Evolutionary conservation across 2,113 vertebrate genomes (phyloP).

Genomic region (Chaetodon auriga): DNA sequence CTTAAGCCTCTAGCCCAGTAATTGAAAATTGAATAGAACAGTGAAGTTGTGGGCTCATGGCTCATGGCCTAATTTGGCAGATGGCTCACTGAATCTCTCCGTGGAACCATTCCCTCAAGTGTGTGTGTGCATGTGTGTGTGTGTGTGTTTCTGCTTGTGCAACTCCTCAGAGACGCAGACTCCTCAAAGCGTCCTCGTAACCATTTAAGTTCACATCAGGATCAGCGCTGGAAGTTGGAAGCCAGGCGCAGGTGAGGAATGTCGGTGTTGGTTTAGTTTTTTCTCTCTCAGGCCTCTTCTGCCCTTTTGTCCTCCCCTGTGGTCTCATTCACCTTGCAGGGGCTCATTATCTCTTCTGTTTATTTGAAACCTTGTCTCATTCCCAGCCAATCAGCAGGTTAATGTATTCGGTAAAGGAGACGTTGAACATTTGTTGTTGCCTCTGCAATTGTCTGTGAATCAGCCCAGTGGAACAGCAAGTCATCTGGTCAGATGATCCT

Average conservation of each 20-base stretch:
- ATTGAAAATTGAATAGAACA: conserved; percentile 82
- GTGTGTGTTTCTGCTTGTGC: conserved; percentile 53
- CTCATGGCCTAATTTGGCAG: conserved; percentile 85
- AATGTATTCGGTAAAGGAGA: conserved; percentile 50
- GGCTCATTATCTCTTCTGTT: conserved; percentile 57
- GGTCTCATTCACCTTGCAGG: conserved; percentile 62
- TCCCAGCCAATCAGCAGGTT: conserved; percentile 51
- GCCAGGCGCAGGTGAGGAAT: conserved; percentile 28
- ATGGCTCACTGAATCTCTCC: conserved; percentile 82
- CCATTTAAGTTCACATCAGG: conserved; percentile 64
- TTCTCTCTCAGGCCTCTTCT: background rate
- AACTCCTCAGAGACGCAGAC: conserved; percentile 66
- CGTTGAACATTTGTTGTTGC: conserved; percentile 47
- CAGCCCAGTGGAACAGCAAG: background rate
- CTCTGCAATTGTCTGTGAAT: conserved; percentile 8
- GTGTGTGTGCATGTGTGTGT: conserved; percentile 54
- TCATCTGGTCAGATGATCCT: background rate
- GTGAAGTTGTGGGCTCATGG: conserved; percentile 78
- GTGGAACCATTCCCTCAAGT: conserved; percentile 76
- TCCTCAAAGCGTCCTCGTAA: conserved; percentile 71
- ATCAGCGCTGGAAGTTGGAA: conserved; percentile 55
- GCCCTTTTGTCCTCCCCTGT: conserved; percentile 4
- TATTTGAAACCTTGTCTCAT: conserved; percentile 41
- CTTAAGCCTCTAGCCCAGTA: conserved; percentile 70
- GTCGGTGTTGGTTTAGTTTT: conserved; percentile 27